Evolutionary conservation across 1,140 invertebrate genomes (phyloP).

Genomic region (Drosophila nebulosa): DNA sequence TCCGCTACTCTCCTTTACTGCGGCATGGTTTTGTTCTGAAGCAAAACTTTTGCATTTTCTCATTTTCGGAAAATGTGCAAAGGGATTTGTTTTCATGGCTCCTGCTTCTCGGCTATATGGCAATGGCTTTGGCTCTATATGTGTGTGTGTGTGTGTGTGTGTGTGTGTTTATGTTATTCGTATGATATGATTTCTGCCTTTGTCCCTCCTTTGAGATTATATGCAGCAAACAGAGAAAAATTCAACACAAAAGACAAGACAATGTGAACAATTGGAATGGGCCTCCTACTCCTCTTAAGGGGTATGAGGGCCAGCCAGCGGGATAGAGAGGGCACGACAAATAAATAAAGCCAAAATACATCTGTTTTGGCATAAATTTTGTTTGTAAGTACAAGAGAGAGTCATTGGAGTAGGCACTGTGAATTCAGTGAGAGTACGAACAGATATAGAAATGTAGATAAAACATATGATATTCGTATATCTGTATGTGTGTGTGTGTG

Average conservation of each 20-base stretch:
- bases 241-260: constrained; percentile 42
- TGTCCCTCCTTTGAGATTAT: constrained; percentile 71
- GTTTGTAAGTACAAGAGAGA: constrained; percentile 21
- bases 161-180: constrained; percentile 67
- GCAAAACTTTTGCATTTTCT: constrained; percentile 78
- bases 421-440: neutral
- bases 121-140: constrained; percentile 24
- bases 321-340: constrained; percentile 16
- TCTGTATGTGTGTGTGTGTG: constrained; percentile 10
- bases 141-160: constrained; percentile 38
- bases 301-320: neutral
- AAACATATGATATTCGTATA: neutral
- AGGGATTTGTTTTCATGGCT: constrained; percentile 77
- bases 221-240: constrained; percentile 22
- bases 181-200: constrained; percentile 73
- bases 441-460: constrained; percentile 1
- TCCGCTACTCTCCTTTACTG: neutral
- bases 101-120: constrained; percentile 20
- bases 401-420: neutral
- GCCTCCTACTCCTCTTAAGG: neutral
- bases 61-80: constrained; percentile 79
- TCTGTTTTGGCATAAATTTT: constrained; percentile 74
- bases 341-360: constrained; percentile 74
- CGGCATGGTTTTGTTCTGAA: constrained; percentile 61
- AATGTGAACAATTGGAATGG: constrained; percentile 2